These are phyloP conservation scores for Austrolebias charrua DNA, from an alignment of 2,797 vertebrate genomes.

Conservation along the genomic window DNA sequence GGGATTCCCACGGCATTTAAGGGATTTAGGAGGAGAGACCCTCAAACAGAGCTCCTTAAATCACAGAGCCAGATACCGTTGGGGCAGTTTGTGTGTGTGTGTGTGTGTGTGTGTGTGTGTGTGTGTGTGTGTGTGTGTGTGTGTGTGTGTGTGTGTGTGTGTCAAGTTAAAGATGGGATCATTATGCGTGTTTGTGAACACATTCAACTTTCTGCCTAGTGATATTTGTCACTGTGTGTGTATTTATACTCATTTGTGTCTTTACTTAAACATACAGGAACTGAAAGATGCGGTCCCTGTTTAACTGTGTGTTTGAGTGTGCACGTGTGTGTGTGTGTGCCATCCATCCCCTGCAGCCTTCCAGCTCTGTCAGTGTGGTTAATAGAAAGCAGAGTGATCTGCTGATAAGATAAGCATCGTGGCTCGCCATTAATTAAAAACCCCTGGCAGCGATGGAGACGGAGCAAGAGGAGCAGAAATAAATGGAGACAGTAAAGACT, in stretches of 20 bases:
- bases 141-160: too few species aligned
- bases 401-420: slow-evolving; percentile 79
- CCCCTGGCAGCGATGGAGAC: slow-evolving; percentile 57
- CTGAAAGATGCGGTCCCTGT: slow-evolving; percentile 9
- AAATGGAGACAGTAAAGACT: slow-evolving; percentile 23
- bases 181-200: slow-evolving; percentile 52
- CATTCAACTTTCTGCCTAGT: slow-evolving; percentile 36
- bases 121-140: too few species aligned
- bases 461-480: slow-evolving; percentile 31
- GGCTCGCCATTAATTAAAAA: slow-evolving; percentile 79
- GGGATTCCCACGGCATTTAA: slow-evolving; percentile 73
- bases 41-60: slow-evolving; percentile 71
- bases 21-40: slow-evolving; percentile 76
- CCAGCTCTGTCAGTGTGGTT: slow-evolving; percentile 64
- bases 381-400: slow-evolving; percentile 76
- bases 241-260: slow-evolving; percentile 8
- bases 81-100: slow-evolving; percentile 45
- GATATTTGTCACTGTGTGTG: slow-evolving; percentile 16
- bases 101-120: slow-evolving; percentile 28
- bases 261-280: slow-evolving; percentile 6
- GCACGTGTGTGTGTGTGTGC: slow-evolving; percentile 33
- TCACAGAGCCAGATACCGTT: slow-evolving; percentile 72
- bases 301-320: slow-evolving; percentile 3
- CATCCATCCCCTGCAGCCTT: slow-evolving; percentile 60
- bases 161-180: slow-evolving; percentile 62